Evolutionary conservation across 2,888 invertebrate species (phyloP).

Genomic region (Leptarthrus brevirostris): DNA sequence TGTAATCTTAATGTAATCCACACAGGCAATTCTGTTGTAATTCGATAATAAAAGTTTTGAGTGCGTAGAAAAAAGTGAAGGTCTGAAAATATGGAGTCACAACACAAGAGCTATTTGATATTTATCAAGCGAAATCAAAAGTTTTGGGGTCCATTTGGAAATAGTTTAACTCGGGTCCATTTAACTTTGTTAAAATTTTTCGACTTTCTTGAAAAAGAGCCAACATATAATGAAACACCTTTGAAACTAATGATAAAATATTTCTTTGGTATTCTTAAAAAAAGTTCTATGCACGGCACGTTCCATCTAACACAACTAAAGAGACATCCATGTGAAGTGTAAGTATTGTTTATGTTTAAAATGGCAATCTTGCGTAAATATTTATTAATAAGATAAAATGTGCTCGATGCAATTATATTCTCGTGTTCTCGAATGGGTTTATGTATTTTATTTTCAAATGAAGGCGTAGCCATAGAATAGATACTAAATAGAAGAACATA

Average conservation of each 20-base stretch:
- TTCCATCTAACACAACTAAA: constrained; percentile 43
- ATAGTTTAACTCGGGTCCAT: constrained; percentile 31
- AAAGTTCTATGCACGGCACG: constrained; percentile 50
- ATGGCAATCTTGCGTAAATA: too few relatives aligned
- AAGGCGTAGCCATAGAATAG: too few relatives aligned
- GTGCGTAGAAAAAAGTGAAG: too few relatives aligned
- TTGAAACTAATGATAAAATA: constrained; percentile 36
- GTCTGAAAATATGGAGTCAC: constrained; percentile 8
- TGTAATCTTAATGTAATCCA: too few relatives aligned
- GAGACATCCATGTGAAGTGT: constrained; percentile 50
- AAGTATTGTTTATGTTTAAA: too few relatives aligned
- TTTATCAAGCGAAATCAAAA: constrained; percentile 48
- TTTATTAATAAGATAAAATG: too few relatives aligned
- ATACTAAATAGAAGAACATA: too few relatives aligned
- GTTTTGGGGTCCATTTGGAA: constrained; percentile 27
- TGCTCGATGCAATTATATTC: too few relatives aligned
- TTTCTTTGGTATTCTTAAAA: constrained; percentile 35
- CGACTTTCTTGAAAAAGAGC: constrained; percentile 37
- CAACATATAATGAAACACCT: constrained; percentile 2
- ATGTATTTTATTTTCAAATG: too few relatives aligned
- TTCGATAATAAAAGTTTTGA: too few relatives aligned
- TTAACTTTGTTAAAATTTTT: constrained; percentile 27
- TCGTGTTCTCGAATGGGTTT: too few relatives aligned
- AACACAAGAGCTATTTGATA: constrained; percentile 35
- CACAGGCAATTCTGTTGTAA: too few relatives aligned